Conservation (phyloP, 2,797 vertebrate species). For the Ctenosaura bakeri region DNA sequence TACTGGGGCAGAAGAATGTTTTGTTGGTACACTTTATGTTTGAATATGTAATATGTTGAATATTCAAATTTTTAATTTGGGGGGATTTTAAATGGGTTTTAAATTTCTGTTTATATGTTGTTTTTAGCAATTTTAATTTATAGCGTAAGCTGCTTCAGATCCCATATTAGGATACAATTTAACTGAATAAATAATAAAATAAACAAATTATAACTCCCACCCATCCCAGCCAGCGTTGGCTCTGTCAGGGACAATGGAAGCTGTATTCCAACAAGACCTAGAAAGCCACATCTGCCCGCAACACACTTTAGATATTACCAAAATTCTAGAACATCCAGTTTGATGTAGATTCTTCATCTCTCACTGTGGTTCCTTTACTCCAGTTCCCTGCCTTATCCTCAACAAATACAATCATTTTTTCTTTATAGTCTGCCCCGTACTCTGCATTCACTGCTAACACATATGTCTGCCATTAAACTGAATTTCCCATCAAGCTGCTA, state of each 20-base stretch:
- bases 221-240: not conserved
- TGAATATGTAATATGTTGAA: too few relatives aligned
- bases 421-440: not conserved
- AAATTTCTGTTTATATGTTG: too few relatives aligned
- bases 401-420: not conserved
- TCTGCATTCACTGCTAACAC: not conserved
- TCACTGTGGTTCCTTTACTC: not conserved
- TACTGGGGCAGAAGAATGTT: too few relatives aligned
- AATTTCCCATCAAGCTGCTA: not conserved
- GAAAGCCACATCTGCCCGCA: not conserved
- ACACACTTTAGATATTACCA: not conserved
- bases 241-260: not conserved
- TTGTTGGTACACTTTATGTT: too few relatives aligned
- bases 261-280: not conserved
- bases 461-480: not conserved
- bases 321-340: not conserved
- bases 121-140: too few relatives aligned
- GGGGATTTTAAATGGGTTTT: too few relatives aligned
- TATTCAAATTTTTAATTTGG: too few relatives aligned
- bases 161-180: too few relatives aligned
- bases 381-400: not conserved
- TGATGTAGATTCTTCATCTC: not conserved
- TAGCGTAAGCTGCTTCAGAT: too few relatives aligned
- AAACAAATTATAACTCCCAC: too few relatives aligned
- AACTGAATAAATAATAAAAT: too few relatives aligned